These are phyloP conservation scores for Lycodopsis pacificus DNA, from an alignment of 2,797 vertebrate species.

Conservation along the genomic window DNA sequence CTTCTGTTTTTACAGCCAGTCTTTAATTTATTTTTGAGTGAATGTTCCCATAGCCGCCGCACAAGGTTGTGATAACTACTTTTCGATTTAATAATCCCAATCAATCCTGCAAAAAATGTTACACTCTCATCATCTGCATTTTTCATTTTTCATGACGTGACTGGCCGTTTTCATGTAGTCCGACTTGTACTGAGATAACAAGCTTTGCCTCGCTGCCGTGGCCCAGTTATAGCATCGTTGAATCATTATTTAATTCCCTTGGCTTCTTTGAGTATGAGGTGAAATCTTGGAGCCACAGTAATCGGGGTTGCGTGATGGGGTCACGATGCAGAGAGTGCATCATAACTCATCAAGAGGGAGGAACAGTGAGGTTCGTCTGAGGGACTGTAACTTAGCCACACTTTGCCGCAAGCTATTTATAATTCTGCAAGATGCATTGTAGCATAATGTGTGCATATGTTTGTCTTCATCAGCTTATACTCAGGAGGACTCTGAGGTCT, in stretches of 20 bases:
- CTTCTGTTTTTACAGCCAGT: slow-evolving; percentile 52
- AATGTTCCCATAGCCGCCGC: slow-evolving; percentile 26
- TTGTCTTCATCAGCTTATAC: slow-evolving; percentile 22
- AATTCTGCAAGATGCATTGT: slow-evolving; percentile 8
- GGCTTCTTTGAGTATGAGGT: slow-evolving; percentile 4
- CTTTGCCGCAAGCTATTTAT: slow-evolving; percentile 21
- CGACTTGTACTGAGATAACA: slow-evolving; percentile 36
- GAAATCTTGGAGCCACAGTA: slow-evolving; percentile 12
- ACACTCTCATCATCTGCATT: slow-evolving; percentile 30
- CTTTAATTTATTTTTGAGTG: slow-evolving; percentile 42
- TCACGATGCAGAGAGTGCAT: slow-evolving; percentile 47
- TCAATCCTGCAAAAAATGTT: slow-evolving; percentile 38
- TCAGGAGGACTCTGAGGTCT: not conserved
- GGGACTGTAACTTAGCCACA: slow-evolving; percentile 41
- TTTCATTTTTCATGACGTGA: slow-evolving; percentile 49
- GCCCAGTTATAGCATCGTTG: not conserved
- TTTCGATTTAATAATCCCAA: slow-evolving; percentile 42
- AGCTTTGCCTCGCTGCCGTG: slow-evolving; percentile 7
- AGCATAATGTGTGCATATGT: slow-evolving; percentile 18
- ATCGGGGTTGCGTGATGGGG: slow-evolving; percentile 15
- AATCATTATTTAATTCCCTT: slow-evolving; percentile 5
- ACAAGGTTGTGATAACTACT: slow-evolving; percentile 41
- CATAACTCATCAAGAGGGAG: slow-evolving; percentile 55
- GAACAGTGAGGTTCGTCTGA: slow-evolving; percentile 44
- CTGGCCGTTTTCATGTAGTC: slow-evolving; percentile 23